A percentile compares a stretch with the other conserved stretches of the same genome.
phyloP scores from a whole-genome alignment of 2,797 vertebrate genomes.

The Buceros bicornis region DNA sequence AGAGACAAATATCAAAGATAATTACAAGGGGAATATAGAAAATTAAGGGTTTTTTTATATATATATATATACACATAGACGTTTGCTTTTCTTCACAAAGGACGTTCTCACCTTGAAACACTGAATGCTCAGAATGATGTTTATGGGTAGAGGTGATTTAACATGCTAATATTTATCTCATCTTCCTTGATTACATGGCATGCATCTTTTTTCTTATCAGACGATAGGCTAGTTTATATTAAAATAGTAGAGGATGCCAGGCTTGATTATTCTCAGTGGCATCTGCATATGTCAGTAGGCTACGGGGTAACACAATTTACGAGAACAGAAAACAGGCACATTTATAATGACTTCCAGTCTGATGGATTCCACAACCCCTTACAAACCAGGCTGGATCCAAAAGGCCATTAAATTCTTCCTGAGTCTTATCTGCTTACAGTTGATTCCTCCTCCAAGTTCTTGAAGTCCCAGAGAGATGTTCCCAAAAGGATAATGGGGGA shows the following conservation, averaged over 20 bases:
- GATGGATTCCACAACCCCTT: background rate
- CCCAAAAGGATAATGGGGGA: background rate
- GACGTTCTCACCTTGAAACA: constrained; percentile 57
- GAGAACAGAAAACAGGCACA: constrained; percentile 33
- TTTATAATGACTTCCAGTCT: background rate
- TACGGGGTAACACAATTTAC: background rate
- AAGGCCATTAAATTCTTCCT: background rate
- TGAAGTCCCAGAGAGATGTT: background rate
- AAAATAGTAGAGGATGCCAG: constrained; percentile 53
- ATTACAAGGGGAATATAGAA: background rate
- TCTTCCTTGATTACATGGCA: constrained; percentile 70
- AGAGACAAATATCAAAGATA: constrained; percentile 28
- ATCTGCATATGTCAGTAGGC: constrained; percentile 63
- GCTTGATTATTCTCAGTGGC: constrained; percentile 69
- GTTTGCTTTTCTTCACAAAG: constrained; percentile 14
- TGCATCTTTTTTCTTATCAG: constrained; percentile 64
- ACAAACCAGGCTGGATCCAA: background rate
- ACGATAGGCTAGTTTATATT: constrained; percentile 67
- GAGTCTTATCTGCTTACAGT: background rate
- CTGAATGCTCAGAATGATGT: background rate
- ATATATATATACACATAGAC: background rate
- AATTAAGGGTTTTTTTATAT: constrained; percentile 6
- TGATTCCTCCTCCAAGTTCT: background rate
- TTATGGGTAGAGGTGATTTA: constrained; percentile 53
- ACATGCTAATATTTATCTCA: constrained; percentile 66